phyloP scores from a whole-genome alignment of 1,140 invertebrate genomes.

The Riptortus pedestris region DNA sequence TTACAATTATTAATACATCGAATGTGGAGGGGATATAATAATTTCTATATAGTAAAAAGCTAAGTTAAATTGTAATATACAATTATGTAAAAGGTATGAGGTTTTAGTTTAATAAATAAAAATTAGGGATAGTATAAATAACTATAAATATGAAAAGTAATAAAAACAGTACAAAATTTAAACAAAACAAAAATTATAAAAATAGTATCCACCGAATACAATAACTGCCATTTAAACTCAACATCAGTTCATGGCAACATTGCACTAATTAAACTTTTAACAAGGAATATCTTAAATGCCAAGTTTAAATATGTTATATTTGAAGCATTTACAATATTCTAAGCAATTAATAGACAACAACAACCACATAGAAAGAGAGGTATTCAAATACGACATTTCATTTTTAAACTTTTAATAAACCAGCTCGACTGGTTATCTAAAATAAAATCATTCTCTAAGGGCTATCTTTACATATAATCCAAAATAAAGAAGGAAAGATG shows the following conservation, averaged over 20 bases:
- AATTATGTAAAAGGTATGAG: background rate
- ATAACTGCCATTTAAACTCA: background rate
- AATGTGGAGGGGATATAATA: background rate
- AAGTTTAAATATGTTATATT: background rate
- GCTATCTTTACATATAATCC: background rate
- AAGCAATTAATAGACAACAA: background rate
- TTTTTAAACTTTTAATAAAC: background rate
- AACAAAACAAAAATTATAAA: constrained; percentile 3
- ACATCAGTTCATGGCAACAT: constrained; percentile 1
- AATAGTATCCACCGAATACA: background rate
- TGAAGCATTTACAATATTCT: background rate
- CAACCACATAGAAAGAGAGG: background rate
- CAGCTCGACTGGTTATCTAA: background rate
- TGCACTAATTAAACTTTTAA: background rate
- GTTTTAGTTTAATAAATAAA: background rate
- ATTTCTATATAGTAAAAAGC: background rate
- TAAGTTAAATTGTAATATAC: background rate
- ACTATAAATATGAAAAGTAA: constrained; percentile 1
- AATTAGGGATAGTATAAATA: background rate
- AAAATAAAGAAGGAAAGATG: background rate
- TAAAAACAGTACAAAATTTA: constrained; percentile 13
- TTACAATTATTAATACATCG: background rate
- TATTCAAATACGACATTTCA: background rate
- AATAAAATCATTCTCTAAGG: background rate
- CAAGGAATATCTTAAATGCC: constrained; percentile 11